Evolutionary conservation across 2,797 vertebrate species (phyloP).

Genomic region (Podarcis siculus): DNA sequence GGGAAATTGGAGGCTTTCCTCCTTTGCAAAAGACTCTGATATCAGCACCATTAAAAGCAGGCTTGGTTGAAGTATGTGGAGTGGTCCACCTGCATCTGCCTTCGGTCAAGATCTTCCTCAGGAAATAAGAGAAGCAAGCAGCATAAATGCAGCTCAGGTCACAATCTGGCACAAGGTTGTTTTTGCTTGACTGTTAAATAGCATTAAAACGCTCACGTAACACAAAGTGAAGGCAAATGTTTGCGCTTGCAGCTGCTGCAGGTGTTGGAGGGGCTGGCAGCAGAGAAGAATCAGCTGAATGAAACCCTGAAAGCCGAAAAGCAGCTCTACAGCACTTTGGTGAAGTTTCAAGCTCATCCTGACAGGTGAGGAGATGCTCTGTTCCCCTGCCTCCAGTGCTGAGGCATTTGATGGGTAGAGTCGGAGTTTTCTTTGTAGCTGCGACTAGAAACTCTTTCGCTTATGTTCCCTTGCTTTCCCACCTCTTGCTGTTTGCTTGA

Average conservation of each 20-base stretch:
- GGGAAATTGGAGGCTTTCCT: not conserved
- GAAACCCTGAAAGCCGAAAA: slow-evolving; percentile 90
- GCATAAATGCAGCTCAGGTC: not conserved
- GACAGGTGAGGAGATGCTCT: slow-evolving; percentile 82
- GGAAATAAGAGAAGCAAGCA: not conserved
- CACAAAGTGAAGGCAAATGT: not conserved
- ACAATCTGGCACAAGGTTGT: not conserved
- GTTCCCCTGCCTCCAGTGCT: not conserved
- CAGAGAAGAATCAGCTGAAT: slow-evolving; percentile 88
- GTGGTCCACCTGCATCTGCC: not conserved
- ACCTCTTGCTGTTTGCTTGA: slow-evolving; percentile 22
- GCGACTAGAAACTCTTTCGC: not conserved
- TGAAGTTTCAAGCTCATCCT: slow-evolving; percentile 80
- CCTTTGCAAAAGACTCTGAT: not conserved
- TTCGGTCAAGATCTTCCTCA: too few relatives aligned
- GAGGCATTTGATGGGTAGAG: accelerated
- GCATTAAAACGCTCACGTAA: not conserved
- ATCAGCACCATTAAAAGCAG: not conserved
- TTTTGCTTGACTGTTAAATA: not conserved
- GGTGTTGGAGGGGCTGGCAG: slow-evolving; percentile 87
- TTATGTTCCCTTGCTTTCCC: not conserved
- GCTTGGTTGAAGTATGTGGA: not conserved
- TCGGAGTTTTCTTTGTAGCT: not conserved
- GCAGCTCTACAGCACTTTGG: slow-evolving; percentile 89
- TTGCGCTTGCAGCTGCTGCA: slow-evolving; percentile 74